Conservation (phyloP, 2,113 vertebrate genomes). For the Furnarius figulus region DNA sequence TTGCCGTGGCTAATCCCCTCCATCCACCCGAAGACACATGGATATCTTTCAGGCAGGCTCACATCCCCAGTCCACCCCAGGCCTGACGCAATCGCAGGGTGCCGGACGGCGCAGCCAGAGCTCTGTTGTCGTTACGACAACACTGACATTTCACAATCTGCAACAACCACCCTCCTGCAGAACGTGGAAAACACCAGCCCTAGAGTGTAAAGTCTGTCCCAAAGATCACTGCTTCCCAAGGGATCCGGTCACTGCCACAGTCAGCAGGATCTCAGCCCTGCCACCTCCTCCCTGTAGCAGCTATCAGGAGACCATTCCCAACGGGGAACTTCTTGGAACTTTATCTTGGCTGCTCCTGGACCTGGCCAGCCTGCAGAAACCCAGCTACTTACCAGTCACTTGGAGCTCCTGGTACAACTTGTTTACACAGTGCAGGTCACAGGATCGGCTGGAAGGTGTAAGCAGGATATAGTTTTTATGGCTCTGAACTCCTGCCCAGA, state of each 20-base stretch:
- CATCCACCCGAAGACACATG: neutral
- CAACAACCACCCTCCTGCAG: neutral
- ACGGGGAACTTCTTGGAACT: neutral
- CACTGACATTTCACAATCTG: constrained; percentile 1
- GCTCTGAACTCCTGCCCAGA: constrained; percentile 66
- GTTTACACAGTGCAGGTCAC: constrained; percentile 40
- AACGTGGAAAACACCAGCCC: neutral
- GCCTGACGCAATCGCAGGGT: neutral
- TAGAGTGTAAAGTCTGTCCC: neutral
- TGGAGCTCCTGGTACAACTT: constrained; percentile 54
- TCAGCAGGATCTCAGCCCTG: neutral
- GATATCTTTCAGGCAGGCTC: neutral
- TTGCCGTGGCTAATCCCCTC: neutral
- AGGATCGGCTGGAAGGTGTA: constrained; percentile 52
- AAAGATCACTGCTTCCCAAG: neutral
- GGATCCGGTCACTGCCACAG: neutral
- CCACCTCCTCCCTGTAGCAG: neutral
- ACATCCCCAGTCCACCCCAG: neutral
- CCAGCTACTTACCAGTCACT: neutral
- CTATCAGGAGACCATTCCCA: constrained; percentile 1
- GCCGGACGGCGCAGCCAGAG: neutral
- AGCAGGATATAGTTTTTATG: constrained; percentile 57
- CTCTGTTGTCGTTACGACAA: neutral
- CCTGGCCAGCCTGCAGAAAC: neutral
- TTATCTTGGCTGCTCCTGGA: constrained; percentile 7